Percentiles rank a stretch among this genome's conserved stretches.
phyloP scores from a whole-genome alignment of 2,797 vertebrate genomes.

The Peromyscus melanophrys region DNA sequence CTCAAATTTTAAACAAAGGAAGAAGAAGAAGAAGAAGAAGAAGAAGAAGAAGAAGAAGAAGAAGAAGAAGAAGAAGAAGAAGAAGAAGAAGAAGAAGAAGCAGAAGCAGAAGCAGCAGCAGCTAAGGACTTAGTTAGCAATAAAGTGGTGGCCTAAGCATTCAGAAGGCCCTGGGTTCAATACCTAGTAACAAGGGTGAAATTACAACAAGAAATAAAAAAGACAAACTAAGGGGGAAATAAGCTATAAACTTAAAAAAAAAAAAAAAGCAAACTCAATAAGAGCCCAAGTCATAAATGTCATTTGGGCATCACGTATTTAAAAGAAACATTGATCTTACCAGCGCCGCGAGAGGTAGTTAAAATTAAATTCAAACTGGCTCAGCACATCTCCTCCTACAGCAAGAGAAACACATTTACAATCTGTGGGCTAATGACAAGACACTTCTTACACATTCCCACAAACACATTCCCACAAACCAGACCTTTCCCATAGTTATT shows the following conservation, averaged over 20 bases:
- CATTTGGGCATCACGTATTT: background rate
- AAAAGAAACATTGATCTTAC: conserved; percentile 84
- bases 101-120: no score
- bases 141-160: background rate
- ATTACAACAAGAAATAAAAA: background rate
- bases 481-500: rapidly evolving
- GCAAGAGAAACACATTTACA: conserved; percentile 31
- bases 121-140: background rate
- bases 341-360: conserved; percentile 88
- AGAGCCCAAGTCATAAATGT: background rate
- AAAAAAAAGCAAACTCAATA: no score
- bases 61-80: no score
- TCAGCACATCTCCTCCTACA: conserved; percentile 91
- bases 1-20: background rate
- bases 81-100: no score
- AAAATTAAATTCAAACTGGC: conserved; percentile 91
- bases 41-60: no score
- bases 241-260: background rate
- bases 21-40: no score
- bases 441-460: background rate
- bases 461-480: background rate
- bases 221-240: background rate
- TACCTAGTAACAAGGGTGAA: background rate
- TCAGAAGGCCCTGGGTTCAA: background rate
- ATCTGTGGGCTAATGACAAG: background rate